phyloP scores from a whole-genome alignment of 2,113 vertebrate species.

The Hippocampus abdominalis region DNA sequence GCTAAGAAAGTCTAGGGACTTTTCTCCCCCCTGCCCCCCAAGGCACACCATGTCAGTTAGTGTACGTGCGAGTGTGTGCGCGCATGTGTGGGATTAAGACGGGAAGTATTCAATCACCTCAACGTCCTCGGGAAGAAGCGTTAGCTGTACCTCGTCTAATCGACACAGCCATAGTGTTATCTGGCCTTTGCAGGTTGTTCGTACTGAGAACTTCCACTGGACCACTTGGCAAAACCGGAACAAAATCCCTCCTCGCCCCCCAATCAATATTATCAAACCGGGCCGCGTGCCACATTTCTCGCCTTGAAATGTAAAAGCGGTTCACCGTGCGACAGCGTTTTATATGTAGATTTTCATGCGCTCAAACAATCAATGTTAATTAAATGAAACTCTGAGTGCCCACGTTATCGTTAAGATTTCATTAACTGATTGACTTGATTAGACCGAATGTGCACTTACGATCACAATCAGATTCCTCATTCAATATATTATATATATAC shows the following conservation, averaged over 20 bases:
- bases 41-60: constrained; percentile 26
- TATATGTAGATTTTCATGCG: constrained; percentile 13
- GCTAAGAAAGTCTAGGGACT: constrained; percentile 36
- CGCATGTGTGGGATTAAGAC: constrained; percentile 50
- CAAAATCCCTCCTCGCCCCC: not conserved
- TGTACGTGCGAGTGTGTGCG: constrained; percentile 16
- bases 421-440: constrained; percentile 27
- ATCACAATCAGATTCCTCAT: constrained; percentile 3
- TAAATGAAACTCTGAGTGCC: constrained; percentile 15
- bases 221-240: not conserved
- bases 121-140: constrained; percentile 40
- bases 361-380: constrained; percentile 41
- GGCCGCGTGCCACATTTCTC: not conserved
- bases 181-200: constrained; percentile 57
- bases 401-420: constrained; percentile 10
- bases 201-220: constrained; percentile 23
- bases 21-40: constrained; percentile 13
- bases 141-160: constrained; percentile 48
- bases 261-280: not conserved
- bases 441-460: not conserved
- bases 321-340: not conserved
- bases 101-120: constrained; percentile 52
- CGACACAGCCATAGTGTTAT: constrained; percentile 50
- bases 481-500: not conserved
- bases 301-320: not conserved